These are phyloP conservation scores for Tympanuchus pallidicinctus DNA, from an alignment of 2,113 vertebrate species.

Conservation along the genomic window DNA sequence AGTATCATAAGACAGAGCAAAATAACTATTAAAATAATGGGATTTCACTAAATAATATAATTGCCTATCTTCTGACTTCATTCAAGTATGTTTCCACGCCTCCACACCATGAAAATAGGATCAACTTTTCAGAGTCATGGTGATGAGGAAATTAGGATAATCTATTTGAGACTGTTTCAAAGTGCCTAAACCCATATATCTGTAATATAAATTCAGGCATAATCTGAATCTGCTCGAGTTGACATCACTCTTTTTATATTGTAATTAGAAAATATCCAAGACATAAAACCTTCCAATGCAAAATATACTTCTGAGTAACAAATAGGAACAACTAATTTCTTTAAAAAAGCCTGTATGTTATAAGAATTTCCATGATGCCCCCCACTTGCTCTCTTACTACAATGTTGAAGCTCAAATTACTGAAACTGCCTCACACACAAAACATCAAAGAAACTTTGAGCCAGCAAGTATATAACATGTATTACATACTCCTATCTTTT, in stretches of 20 bases:
- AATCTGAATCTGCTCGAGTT: background rate
- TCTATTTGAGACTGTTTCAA: background rate
- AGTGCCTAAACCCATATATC: background rate
- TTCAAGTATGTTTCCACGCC: background rate
- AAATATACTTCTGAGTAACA: background rate
- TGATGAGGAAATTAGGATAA: background rate
- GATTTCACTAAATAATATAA: background rate
- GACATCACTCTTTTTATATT: background rate
- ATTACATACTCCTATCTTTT: background rate
- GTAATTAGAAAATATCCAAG: background rate
- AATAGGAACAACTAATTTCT: background rate
- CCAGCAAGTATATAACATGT: background rate
- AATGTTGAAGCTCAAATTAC: background rate
- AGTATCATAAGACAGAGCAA: background rate
- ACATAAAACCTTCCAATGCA: background rate
- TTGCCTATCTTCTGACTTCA: background rate
- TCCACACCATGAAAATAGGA: background rate
- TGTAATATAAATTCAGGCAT: background rate
- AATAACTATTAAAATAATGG: background rate
- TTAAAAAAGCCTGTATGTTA: background rate
- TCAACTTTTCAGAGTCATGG: background rate
- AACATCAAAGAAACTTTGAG: background rate
- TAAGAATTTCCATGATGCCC: background rate
- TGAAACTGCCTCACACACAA: background rate
- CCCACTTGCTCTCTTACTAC: background rate